phyloP scores from a whole-genome alignment of 2,113 vertebrate genomes.

The Rhinichthys klamathensis region DNA sequence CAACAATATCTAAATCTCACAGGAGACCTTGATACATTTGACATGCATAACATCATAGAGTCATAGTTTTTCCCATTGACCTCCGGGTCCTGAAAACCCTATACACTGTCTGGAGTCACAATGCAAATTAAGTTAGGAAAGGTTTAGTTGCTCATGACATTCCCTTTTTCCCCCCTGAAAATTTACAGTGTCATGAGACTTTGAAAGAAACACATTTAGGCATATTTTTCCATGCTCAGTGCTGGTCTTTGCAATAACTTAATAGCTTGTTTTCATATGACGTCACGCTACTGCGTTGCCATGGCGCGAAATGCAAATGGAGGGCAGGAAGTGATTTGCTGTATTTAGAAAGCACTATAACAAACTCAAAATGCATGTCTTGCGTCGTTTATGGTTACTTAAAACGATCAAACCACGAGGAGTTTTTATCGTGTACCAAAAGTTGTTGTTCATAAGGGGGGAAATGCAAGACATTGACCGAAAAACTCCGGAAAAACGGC shows the following conservation, averaged over 20 bases:
- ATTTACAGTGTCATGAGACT: slow-evolving; percentile 12
- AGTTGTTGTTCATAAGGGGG: no score
- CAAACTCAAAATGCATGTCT: no score
- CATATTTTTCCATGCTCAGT: neutral
- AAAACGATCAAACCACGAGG: no score
- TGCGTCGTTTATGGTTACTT: no score
- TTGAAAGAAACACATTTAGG: neutral
- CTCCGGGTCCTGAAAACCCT: neutral
- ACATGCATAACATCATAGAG: neutral
- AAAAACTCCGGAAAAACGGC: no score
- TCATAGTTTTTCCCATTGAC: neutral
- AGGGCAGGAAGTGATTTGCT: no score
- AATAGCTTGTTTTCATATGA: no score
- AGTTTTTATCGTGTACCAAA: no score
- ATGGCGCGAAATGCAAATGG: no score
- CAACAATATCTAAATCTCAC: neutral
- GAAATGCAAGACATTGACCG: no score
- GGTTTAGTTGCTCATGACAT: slow-evolving; percentile 5
- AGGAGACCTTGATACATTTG: neutral
- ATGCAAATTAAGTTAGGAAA: slow-evolving; percentile 21
- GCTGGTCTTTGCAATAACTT: neutral
- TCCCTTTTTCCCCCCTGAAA: neutral
- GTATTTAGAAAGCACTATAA: no score
- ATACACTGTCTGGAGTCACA: slow-evolving; percentile 6
- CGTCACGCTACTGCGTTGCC: no score